Evolutionary conservation across 2,888 invertebrate genomes (phyloP), one percentile per base, ranked within the genome.

Genomic region (Phyllotreta striolata): DNA sequence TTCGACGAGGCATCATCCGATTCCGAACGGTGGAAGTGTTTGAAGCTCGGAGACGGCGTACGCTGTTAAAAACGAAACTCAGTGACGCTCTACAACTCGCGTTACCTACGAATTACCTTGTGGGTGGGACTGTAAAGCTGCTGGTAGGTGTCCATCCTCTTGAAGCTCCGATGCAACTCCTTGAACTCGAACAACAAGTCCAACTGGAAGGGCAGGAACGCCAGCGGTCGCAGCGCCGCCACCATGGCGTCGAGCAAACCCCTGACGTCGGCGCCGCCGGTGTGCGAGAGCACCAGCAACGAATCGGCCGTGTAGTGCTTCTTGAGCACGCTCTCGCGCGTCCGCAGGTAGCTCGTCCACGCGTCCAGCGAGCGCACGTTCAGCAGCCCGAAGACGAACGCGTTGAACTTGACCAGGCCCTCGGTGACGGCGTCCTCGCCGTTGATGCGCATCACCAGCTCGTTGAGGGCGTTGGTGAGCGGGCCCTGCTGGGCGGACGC

Each of bases 361-460:
- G 94, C 93, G 75, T 95, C 95, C 72, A 96, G 84, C n/a, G 94
- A 91, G 70, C 91, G 87, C 60, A 93, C 88, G 81, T 95, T 95
- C 59, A 95, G 84, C 65, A 95, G 84, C 47, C 94, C 95, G 78
- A 94, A 88, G 69, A 94, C 88, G 79, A 95, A 95, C 57, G 94
- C 93, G 79, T 94, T 93, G 79, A 95, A 95, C 79, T 93, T 94
- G 73, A 93, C 88, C 76, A 92, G 86, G 71, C 92, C 92, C 81
- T 94, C 93, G 8, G 90, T 89, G 35, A 94, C 88, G 49, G 90
- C 89, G 76, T 92, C 91, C 80, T 93, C 92, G 67, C 89, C 88
- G 79, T 93, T 93, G 73, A 95, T 89, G 75, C 91, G 88, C 78
- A 92, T 85, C 14, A 94, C 93, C 70, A 95, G 83, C 76, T 94